These are phyloP conservation scores for Larimichthys polyactis DNA, from an alignment of 2,113 vertebrate species.

Conservation along the genomic window DNA sequence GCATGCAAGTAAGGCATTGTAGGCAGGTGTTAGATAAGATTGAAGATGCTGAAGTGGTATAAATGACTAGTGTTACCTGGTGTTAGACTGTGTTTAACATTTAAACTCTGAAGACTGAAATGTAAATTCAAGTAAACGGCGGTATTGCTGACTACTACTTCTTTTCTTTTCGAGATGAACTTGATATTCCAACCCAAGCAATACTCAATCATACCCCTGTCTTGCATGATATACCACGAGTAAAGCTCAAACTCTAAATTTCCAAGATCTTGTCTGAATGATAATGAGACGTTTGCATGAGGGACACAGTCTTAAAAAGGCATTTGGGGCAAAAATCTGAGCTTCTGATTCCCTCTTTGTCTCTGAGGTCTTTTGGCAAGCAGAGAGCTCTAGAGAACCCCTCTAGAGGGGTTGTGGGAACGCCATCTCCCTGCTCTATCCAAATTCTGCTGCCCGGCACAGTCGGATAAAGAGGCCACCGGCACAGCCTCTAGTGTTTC, in stretches of 20 bases:
- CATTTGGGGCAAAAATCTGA: slow-evolving; percentile 45
- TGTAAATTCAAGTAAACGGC: neutral
- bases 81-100: neutral
- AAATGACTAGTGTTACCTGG: neutral
- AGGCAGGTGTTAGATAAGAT: neutral
- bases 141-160: neutral
- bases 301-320: slow-evolving; percentile 25
- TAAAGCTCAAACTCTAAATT: slow-evolving; percentile 21
- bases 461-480: slow-evolving; percentile 73
- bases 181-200: neutral
- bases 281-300: slow-evolving; percentile 22
- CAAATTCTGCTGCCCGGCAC: slow-evolving; percentile 64
- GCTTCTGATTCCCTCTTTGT: slow-evolving; percentile 44
- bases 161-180: neutral
- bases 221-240: neutral
- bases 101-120: neutral
- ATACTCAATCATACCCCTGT: neutral
- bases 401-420: slow-evolving; percentile 75
- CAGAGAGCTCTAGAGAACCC: slow-evolving; percentile 48
- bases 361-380: slow-evolving; percentile 60
- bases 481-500: slow-evolving; percentile 75
- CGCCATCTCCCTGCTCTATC: slow-evolving; percentile 50
- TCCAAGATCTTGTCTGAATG: slow-evolving; percentile 39
- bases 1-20: neutral
- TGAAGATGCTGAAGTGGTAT: neutral